These are phyloP conservation scores for Hydrolagus colliei DNA, from an alignment of 2,797 vertebrate genomes.

Conservation along the genomic window DNA sequence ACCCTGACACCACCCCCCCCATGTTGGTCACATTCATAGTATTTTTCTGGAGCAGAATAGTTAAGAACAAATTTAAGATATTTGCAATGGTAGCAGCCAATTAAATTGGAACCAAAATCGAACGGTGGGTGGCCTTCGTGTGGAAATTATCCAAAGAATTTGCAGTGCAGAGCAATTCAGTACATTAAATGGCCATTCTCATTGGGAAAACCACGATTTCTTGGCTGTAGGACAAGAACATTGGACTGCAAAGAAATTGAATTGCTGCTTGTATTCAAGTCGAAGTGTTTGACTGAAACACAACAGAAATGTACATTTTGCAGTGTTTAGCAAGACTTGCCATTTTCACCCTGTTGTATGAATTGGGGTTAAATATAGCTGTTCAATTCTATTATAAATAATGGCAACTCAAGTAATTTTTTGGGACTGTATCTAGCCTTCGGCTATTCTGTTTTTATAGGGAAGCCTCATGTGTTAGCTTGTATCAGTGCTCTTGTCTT, in stretches of 20 bases:
- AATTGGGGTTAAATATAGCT: not conserved
- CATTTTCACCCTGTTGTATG: not conserved
- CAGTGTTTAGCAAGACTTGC: not conserved
- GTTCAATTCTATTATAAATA: too few species aligned
- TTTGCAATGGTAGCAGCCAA: not conserved
- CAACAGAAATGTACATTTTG: not conserved
- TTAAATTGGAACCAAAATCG: not conserved
- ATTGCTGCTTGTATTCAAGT: not conserved
- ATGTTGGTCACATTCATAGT: not conserved
- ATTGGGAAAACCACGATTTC: not conserved
- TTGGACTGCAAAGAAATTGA: too few species aligned
- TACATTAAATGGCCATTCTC: conserved; percentile 9
- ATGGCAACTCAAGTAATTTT: too few species aligned
- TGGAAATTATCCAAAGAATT: conserved; percentile 7
- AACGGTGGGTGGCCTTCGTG: conserved; percentile 24
- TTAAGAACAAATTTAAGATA: not conserved
- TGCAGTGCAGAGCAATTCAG: not conserved
- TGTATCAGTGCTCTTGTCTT: too few species aligned
- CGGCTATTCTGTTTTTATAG: too few species aligned
- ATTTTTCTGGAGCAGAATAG: not conserved
- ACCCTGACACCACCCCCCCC: not conserved
- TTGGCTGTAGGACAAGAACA: not conserved
- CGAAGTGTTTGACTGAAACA: not conserved
- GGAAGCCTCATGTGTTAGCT: too few species aligned
- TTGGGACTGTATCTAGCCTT: too few species aligned